These are phyloP conservation scores for Xenopus tropicalis DNA, from an alignment of 2,113 vertebrate genomes.

Conservation along the genomic window UCB_Xtro_10.0 CM004449.2:22629001-22629500, in stretches of 20 bases:
- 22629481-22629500: constrained; percentile 13
- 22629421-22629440: constrained; percentile 32
- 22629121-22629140: too few relatives aligned
- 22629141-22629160: too few relatives aligned
- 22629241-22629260: constrained; percentile 26
- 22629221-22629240: constrained; percentile 27
- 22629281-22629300: constrained; percentile 27
- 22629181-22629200: constrained; percentile 9
- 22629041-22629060: too few relatives aligned
- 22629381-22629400: constrained; percentile 46
- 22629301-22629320: constrained; percentile 24
- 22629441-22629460: constrained; percentile 39
- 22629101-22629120: too few relatives aligned
- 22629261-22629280: constrained; percentile 31
- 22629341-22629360: constrained; percentile 37
- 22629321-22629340: constrained; percentile 40
- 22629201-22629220: constrained; percentile 5
- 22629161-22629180: too few relatives aligned
- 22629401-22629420: constrained; percentile 31
- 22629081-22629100: too few relatives aligned
- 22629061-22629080: too few relatives aligned
- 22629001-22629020: too few relatives aligned
- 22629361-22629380: constrained; percentile 36
- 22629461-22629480: constrained; percentile 25
- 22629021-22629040: too few relatives aligned